These are phyloP conservation scores for Morelia viridis DNA, from an alignment of 2,797 vertebrate genomes.

Conservation along the genomic window DNA sequence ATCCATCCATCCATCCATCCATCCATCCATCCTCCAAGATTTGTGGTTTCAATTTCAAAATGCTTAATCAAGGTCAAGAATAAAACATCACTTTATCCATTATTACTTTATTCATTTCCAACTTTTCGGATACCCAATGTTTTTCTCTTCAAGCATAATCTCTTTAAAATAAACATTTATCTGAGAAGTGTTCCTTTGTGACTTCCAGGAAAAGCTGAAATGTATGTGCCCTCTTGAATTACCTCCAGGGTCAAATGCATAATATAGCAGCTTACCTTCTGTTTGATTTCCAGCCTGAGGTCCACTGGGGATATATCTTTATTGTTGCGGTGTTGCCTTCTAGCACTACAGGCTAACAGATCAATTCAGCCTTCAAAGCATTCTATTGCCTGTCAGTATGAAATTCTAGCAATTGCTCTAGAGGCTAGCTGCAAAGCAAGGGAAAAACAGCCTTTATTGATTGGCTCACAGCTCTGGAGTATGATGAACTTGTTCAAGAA, in stretches of 20 bases:
- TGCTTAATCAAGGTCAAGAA: constrained; percentile 20
- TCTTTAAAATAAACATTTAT: constrained; percentile 10
- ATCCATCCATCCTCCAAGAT: background rate
- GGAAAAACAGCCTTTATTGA: constrained; percentile 77
- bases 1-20: no score
- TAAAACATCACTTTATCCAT: constrained; percentile 27
- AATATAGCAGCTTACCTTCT: constrained; percentile 71
- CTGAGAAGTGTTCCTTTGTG: constrained; percentile 36
- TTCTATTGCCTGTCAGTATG: constrained; percentile 71
- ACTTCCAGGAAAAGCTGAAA: constrained; percentile 49
- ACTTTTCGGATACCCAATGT: background rate
- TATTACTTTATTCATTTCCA: constrained; percentile 23
- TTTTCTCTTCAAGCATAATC: constrained; percentile 18
- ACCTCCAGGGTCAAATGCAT: constrained; percentile 68
- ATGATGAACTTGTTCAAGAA: constrained; percentile 80
- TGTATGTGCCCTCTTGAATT: constrained; percentile 51
- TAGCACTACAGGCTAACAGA: constrained; percentile 76
- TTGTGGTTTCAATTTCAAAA: constrained; percentile 35
- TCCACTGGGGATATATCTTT: constrained; percentile 66
- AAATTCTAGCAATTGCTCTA: constrained; percentile 76
- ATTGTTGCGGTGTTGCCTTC: constrained; percentile 72
- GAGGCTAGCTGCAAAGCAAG: constrained; percentile 67
- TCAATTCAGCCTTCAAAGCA: constrained; percentile 77
- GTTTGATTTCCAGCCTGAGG: constrained; percentile 69
- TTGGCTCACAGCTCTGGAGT: constrained; percentile 66